These are phyloP conservation scores for Medauroidea extradentata DNA, from an alignment of 1,140 invertebrate genomes.

Conservation along the genomic window DNA sequence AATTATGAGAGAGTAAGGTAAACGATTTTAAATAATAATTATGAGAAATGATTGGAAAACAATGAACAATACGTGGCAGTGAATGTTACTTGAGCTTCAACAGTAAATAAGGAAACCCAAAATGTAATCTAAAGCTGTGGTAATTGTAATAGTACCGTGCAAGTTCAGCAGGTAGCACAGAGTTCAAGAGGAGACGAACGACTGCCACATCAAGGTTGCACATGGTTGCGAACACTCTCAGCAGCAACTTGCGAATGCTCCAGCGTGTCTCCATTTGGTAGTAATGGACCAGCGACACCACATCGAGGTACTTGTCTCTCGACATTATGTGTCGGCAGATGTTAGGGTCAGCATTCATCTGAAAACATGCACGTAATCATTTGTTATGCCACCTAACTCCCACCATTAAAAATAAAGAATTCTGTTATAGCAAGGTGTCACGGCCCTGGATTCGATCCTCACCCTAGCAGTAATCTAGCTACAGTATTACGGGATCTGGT, in stretches of 20 bases:
- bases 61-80: neutral
- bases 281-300: slow-evolving; percentile 76
- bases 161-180: slow-evolving; percentile 81
- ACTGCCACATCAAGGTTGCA: slow-evolving; percentile 76
- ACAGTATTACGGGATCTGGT: no score
- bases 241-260: slow-evolving; percentile 71
- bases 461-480: no score
- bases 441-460: no score
- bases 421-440: no score
- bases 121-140: neutral
- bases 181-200: slow-evolving; percentile 75
- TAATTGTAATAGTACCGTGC: slow-evolving; percentile 50
- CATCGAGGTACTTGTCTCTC: slow-evolving; percentile 68
- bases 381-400: no score
- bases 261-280: slow-evolving; percentile 90
- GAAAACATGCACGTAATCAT: no score
- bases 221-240: slow-evolving; percentile 82
- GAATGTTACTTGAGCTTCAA: neutral
- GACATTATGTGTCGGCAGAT: slow-evolving; percentile 73
- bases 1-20: no score
- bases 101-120: neutral
- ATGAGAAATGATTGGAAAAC: neutral
- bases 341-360: slow-evolving; percentile 81
- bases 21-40: no score
- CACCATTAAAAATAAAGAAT: no score